Evolutionary conservation across 2,797 vertebrate species (phyloP), one percentile per base, ranked within the genome.

Genomic region (Acanthurus lineatus): DNA sequence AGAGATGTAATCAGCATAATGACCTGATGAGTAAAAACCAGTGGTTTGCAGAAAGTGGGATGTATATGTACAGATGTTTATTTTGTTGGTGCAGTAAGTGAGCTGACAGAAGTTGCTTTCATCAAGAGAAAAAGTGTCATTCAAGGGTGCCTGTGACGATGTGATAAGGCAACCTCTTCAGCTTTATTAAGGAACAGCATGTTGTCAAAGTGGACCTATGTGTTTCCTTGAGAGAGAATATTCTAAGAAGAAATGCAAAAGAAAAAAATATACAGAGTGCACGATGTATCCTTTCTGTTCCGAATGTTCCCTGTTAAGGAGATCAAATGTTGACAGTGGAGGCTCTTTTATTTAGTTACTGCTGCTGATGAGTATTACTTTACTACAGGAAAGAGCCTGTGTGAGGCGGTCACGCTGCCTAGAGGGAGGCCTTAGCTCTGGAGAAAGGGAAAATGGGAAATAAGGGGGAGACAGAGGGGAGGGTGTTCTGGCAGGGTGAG

Each of bases 181-280:
- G 89, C 85, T 90, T 89, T 89, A 89, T 80, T 66, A 66, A 69
- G 80, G 74, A 81, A 68, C n/a, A 62, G 85, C 76, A 76, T 76
- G 82, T 86, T 69, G 84, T 84, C 28, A 25, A 82, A 90, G 80
- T 89, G 92, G 90, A 94, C 91, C 93, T 93, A 91, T 87, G 66
- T 81, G 72, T 81, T 86, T 81, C 63, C 70, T 73, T 38, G 28
- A 72, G 75, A 89, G 58, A 77, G 77, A 76, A 70, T 78, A 79
- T 81, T 60, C 77, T 88, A 52, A 86, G 74, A 80, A 85, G 65
- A 84, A 77, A 81, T 78, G 67, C 71, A 87, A 82, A 84, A 80
- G 10, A 79, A 82, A 82, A 78, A 81, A 90, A 16, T 53, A 40
- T 83, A 25, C n/a, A 51, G 44, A 14, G 9, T 17, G 71, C 79